Evolutionary conservation across 2,113 vertebrate species (phyloP).

Genomic region (Eira barbara): DNA sequence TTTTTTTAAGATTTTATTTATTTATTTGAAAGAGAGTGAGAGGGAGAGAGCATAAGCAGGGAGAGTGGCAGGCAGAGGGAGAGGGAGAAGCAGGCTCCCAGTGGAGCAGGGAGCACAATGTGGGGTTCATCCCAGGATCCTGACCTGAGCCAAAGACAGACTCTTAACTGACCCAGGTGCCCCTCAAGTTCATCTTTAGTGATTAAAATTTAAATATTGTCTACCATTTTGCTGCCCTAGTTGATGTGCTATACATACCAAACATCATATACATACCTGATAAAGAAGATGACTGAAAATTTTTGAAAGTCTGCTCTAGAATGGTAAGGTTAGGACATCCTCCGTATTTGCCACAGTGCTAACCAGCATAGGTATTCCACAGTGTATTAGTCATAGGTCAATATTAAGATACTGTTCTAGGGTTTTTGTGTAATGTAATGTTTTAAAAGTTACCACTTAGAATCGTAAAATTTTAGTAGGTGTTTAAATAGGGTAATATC

Average conservation of each 20-base stretch:
- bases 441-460: constrained; percentile 29
- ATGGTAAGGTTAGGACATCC: not conserved
- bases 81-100: not conserved
- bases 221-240: not conserved
- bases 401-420: not conserved
- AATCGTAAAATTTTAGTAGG: not conserved
- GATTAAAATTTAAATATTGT: constrained; percentile 52
- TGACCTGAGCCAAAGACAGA: not conserved
- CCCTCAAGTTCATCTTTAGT: constrained; percentile 11
- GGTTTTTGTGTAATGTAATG: constrained; percentile 13
- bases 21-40: not conserved
- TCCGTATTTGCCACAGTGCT: not conserved
- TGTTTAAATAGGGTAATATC: not conserved
- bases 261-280: not conserved
- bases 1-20: not conserved
- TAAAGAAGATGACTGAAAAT: constrained; percentile 11
- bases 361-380: not conserved
- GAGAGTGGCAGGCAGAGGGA: not conserved
- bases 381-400: not conserved
- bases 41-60: not conserved
- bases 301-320: not conserved
- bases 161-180: not conserved
- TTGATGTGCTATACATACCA: not conserved
- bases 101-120: not conserved
- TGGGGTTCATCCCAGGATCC: not conserved